These are phyloP conservation scores for Andrena dorsata DNA, from an alignment of 2,888 invertebrate genomes.

Conservation along the genomic window DNA sequence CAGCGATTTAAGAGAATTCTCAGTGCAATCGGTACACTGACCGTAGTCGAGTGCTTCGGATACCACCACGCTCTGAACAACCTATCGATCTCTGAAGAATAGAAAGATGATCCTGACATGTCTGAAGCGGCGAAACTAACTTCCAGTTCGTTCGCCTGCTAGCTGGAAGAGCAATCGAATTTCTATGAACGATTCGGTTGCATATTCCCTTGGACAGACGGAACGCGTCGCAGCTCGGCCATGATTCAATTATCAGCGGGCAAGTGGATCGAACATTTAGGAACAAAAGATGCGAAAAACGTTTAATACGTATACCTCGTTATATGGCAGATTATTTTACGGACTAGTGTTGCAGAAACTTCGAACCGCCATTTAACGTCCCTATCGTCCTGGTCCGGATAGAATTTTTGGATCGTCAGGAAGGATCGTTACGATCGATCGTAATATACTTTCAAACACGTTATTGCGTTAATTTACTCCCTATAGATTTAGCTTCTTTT, in stretches of 20 bases:
- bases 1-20: not conserved
- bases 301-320: constrained; percentile 72
- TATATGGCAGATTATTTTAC: constrained; percentile 74
- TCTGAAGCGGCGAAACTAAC: not conserved
- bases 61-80: not conserved
- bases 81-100: not conserved
- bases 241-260: constrained; percentile 46
- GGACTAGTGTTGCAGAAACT: constrained; percentile 74
- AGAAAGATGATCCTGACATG: not conserved
- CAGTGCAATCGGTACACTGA: not conserved
- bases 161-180: constrained; percentile 18
- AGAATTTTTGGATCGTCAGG: constrained; percentile 57
- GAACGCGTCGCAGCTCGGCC: constrained; percentile 8
- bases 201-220: not conserved
- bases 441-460: constrained; percentile 72
- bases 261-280: constrained; percentile 67
- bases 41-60: not conserved
- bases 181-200: constrained; percentile 25
- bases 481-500: constrained; percentile 49
- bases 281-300: constrained; percentile 69
- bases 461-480: constrained; percentile 70
- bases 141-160: not conserved
- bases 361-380: constrained; percentile 41
- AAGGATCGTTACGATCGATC: constrained; percentile 59
- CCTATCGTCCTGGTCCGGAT: constrained; percentile 58